Percentiles rank a stretch among this genome's conserved stretches.
phyloP scores from a whole-genome alignment of 2,888 invertebrate species.

The Lordiphosa fenestrarum region DNA sequence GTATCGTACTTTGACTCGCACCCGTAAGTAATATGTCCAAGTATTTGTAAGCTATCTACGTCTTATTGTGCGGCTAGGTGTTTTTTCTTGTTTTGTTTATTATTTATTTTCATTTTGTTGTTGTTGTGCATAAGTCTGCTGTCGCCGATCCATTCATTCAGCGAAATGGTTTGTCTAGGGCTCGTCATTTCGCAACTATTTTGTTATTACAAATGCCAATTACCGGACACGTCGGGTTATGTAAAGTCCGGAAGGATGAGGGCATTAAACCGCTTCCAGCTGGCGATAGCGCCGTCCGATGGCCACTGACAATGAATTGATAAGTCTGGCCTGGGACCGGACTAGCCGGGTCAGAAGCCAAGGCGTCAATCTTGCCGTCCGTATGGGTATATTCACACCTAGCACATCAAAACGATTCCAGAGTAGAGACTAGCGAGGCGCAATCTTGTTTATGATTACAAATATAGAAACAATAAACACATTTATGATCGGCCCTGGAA shows the following conservation, averaged over 20 bases:
- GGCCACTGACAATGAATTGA: no score
- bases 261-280: no score
- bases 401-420: no score
- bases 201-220: conserved; percentile 15
- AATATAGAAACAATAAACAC: conserved; percentile 53
- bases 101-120: conserved; percentile 19
- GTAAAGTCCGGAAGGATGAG: no score
- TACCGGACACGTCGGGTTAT: not conserved
- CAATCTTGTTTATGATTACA: conserved; percentile 22
- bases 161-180: conserved; percentile 25
- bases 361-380: no score
- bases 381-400: no score
- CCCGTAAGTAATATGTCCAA: no score
- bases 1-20: no score
- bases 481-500: conserved; percentile 44
- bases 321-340: no score
- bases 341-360: no score
- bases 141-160: conserved; percentile 38
- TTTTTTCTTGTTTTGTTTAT: conserved; percentile 11
- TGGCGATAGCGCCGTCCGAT: no score
- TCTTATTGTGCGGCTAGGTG: conserved; percentile 10
- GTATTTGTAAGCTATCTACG: not conserved
- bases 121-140: conserved; percentile 2
- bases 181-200: conserved; percentile 41
- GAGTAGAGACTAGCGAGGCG: no score